Evolutionary conservation across 2,113 vertebrate genomes (phyloP), one percentile per base, ranked within the genome.

Genomic region (Alligator sinensis): DNA sequence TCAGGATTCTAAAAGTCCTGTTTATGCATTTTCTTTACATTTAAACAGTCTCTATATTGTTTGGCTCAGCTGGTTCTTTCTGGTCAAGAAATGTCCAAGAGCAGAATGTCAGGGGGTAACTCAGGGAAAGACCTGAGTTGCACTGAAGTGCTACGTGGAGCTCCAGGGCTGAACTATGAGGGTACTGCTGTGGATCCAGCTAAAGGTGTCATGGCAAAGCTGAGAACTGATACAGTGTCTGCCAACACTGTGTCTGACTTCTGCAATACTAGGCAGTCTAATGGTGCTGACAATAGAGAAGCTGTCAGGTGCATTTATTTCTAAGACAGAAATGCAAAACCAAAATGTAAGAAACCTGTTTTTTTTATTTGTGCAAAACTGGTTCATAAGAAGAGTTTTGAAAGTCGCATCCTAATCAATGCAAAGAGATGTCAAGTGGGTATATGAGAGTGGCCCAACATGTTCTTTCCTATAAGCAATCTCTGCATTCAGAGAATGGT

Each of bases 181-280:
- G 34, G 68, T 21, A 38, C 30, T 79, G 12, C 77, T 34, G 21
- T 79, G 60, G 19, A 5, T 64, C 1, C 3, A 22, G 25, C 90
- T 63, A 64, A 12, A 83, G 57, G 8, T 8, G 3, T 1, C 3
- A 12, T 28, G 34, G 11, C 30, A 63, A 63, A 70, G 68, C 14
- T 63, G 14, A 4, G 4, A 74, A 2, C 14, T 72, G 24, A 1
- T 0, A 4, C 9, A 16, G 2, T 25, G 58, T 17, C 9, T 79
- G 16, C 22, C 9, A 18, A 25, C 0, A 1, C 15, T 62, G 18
- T 12, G 6, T 74, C 30, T 19, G 11, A 11, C 2, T 3, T 58
- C 15, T 4, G 0, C 2, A 24, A 11, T 75, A 5, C 28, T 34
- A 76, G 17, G 70, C 13, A 34, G 9, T 47, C 11, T 77, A 64